phyloP scores from a whole-genome alignment of 2,113 vertebrate genomes.

The Thinocorus orbignyianus region DNA sequence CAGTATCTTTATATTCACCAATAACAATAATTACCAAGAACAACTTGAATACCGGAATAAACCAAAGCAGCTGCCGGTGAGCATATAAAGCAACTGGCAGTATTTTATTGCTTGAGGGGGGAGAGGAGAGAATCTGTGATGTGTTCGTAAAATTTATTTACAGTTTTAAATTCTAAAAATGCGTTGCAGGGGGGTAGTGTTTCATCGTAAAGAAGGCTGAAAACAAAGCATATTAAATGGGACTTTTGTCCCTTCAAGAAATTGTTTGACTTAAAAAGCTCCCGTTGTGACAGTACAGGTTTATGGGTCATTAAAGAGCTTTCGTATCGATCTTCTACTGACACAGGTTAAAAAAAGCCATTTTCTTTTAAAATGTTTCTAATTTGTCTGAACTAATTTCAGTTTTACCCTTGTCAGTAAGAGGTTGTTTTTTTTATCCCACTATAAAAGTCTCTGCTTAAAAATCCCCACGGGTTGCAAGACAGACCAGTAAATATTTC shows the following conservation, averaged over 20 bases:
- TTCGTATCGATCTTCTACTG: neutral
- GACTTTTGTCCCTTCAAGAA: conserved; percentile 49
- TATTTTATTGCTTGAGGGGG: conserved; percentile 80
- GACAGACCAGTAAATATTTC: conserved; percentile 56
- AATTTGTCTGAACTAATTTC: conserved; percentile 39
- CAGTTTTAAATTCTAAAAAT: conserved; percentile 66
- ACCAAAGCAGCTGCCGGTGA: conserved; percentile 78
- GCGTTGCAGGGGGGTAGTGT: neutral
- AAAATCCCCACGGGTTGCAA: conserved; percentile 52
- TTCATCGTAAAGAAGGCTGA: conserved; percentile 64
- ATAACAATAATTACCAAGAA: conserved; percentile 77
- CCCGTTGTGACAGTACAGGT: conserved; percentile 33
- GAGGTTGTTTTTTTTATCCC: neutral
- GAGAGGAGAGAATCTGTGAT: conserved; percentile 51
- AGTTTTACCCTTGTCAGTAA: conserved; percentile 29
- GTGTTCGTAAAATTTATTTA: conserved; percentile 78
- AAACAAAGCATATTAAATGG: conserved; percentile 62
- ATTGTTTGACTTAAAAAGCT: conserved; percentile 25
- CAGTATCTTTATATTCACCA: conserved; percentile 76
- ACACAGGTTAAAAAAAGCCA: neutral
- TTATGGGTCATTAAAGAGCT: conserved; percentile 51
- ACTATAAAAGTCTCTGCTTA: conserved; percentile 65
- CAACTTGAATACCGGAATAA: conserved; percentile 75
- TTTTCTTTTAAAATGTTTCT: conserved; percentile 8
- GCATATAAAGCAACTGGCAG: conserved; percentile 77